Evolutionary conservation across 2,113 vertebrate species (phyloP).

Genomic region (Leptobrachium leishanense): DNA sequence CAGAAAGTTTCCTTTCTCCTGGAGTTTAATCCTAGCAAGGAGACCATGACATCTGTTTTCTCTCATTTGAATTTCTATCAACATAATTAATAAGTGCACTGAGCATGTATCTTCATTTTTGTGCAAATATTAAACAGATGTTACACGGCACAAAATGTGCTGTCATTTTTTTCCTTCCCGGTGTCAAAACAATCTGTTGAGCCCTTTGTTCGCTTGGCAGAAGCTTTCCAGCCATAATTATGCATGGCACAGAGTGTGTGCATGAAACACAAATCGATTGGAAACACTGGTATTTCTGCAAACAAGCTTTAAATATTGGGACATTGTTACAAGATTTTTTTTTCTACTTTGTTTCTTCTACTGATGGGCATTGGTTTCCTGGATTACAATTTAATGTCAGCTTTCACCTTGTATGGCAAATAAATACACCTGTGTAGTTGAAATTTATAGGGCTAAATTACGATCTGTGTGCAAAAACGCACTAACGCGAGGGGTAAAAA

Average conservation of each 20-base stretch:
- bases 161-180: constrained; percentile 36
- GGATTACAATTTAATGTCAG: background rate
- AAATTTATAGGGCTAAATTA: too few relatives aligned
- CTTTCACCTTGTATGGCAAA: too few relatives aligned
- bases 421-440: too few relatives aligned
- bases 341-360: background rate
- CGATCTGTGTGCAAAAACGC: too few relatives aligned
- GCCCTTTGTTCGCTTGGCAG: constrained; percentile 44
- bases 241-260: constrained; percentile 10
- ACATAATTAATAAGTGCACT: constrained; percentile 48
- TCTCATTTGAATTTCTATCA: constrained; percentile 44
- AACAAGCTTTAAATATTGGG: background rate
- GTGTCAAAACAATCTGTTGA: constrained; percentile 49
- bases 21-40: constrained; percentile 34
- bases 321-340: background rate
- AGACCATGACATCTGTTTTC: constrained; percentile 44
- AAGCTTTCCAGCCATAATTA: constrained; percentile 23
- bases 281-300: constrained; percentile 19
- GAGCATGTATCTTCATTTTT: constrained; percentile 49
- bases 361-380: background rate
- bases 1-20: constrained; percentile 35
- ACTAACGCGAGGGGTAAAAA: too few relatives aligned
- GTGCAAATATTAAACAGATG: constrained; percentile 49
- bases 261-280: constrained; percentile 11
- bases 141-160: constrained; percentile 41